These are phyloP conservation scores for Hydropsyche betteni DNA, from an alignment of 2,888 invertebrate species.

Conservation along the genomic window DNA sequence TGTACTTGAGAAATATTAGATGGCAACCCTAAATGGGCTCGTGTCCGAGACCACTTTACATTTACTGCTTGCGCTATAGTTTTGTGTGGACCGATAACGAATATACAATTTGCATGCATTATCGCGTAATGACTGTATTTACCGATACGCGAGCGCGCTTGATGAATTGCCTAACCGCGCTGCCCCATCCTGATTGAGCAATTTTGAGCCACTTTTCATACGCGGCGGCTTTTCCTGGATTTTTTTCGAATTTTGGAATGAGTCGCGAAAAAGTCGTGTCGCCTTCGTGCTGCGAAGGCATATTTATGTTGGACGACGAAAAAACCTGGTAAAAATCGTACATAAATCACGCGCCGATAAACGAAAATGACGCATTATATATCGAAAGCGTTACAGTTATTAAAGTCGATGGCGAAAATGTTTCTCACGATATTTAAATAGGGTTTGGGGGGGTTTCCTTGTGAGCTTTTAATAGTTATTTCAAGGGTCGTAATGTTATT, in stretches of 20 bases:
- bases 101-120: slow-evolving; percentile 51
- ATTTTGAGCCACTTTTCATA: not conserved
- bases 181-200: slow-evolving; percentile 15
- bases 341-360: slow-evolving; percentile 31
- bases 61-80: not conserved
- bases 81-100: slow-evolving; percentile 46
- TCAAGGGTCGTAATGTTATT: not conserved
- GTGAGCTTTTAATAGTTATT: slow-evolving; percentile 24
- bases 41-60: slow-evolving; percentile 41
- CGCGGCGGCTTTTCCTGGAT: not conserved
- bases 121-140: slow-evolving; percentile 50
- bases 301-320: not conserved
- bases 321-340: slow-evolving; percentile 6
- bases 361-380: slow-evolving; percentile 33
- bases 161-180: slow-evolving; percentile 46
- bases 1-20: no score
- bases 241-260: slow-evolving; percentile 4
- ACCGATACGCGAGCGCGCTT: slow-evolving; percentile 44
- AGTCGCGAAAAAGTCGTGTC: slow-evolving; percentile 27
- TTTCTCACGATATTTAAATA: slow-evolving; percentile 28
- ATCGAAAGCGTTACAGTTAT: slow-evolving; percentile 32
- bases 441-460: not conserved
- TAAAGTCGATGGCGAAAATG: slow-evolving; percentile 30
- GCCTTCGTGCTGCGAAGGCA: not conserved
- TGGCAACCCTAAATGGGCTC: not conserved